These are phyloP conservation scores for Meta bourneti DNA, from an alignment of 2,888 invertebrate genomes.

Conservation along the genomic window DNA sequence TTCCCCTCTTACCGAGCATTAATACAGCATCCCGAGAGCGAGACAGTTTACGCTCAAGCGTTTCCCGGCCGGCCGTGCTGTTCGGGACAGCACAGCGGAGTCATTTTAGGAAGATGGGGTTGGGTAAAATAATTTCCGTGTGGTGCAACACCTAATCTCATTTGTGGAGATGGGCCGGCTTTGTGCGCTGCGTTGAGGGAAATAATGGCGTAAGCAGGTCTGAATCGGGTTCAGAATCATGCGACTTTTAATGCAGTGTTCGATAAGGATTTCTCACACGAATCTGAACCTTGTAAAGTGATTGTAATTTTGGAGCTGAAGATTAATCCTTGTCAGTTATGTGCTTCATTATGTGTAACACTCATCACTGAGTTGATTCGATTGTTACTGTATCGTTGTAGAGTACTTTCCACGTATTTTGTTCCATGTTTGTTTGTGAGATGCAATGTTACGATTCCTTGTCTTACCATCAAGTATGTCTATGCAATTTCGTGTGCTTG, in stretches of 20 bases:
- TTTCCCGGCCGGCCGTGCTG: not conserved
- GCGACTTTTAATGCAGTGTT: not conserved
- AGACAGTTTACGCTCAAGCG: slow-evolving; percentile 41
- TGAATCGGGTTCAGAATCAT: not conserved
- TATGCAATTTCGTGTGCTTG: too few species aligned
- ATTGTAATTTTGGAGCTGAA: too few species aligned
- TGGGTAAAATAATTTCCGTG: slow-evolving; percentile 57
- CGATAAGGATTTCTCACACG: too few species aligned
- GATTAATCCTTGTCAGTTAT: too few species aligned
- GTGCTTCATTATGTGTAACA: too few species aligned
- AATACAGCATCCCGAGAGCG: slow-evolving; percentile 31
- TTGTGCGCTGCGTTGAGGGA: not conserved
- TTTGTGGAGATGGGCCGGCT: slow-evolving; percentile 23
- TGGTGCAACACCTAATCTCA: slow-evolving; percentile 64
- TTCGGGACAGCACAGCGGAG: not conserved
- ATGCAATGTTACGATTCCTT: too few species aligned
- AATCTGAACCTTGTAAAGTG: too few species aligned
- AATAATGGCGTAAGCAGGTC: slow-evolving; percentile 10
- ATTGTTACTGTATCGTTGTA: too few species aligned
- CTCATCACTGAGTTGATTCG: too few species aligned
- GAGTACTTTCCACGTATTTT: too few species aligned
- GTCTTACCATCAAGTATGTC: too few species aligned
- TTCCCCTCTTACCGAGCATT: slow-evolving; percentile 34
- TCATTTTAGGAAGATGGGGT: slow-evolving; percentile 28
- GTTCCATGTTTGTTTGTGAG: too few species aligned